Evolutionary conservation across 2,113 vertebrate species (phyloP).

Genomic region (Rhineura floridana): DNA sequence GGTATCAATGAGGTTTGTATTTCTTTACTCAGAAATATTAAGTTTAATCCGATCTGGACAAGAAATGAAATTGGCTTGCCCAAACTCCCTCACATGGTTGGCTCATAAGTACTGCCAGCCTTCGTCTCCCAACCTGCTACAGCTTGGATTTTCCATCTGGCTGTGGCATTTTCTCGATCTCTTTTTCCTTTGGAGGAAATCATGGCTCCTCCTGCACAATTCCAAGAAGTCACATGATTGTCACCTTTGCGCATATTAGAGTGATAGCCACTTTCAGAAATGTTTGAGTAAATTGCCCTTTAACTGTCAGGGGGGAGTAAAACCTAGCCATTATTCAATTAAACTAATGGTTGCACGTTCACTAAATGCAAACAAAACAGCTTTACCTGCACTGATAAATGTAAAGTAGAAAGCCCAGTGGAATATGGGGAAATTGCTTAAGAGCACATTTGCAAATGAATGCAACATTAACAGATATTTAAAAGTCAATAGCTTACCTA

Average conservation of each 20-base stretch:
- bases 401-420: background rate
- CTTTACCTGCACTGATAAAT: background rate
- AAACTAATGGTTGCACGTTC: background rate
- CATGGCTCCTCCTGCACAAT: background rate
- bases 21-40: too few relatives aligned
- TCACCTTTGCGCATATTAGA: background rate
- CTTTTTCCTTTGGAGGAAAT: background rate
- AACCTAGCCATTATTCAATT: background rate
- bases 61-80: background rate
- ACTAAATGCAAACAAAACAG: conserved; percentile 7
- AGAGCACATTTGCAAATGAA: background rate
- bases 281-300: background rate
- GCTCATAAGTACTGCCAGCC: background rate
- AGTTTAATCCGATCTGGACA: background rate
- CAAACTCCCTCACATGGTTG: background rate
- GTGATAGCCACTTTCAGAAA: background rate
- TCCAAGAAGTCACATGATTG: background rate
- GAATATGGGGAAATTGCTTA: background rate
- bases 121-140: background rate
- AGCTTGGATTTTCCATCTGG: background rate
- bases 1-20: background rate
- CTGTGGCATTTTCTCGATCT: background rate
- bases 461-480: background rate
- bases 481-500: background rate
- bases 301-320: background rate